These are phyloP conservation scores for Serinus canaria DNA, from an alignment of 2,113 vertebrate genomes.

Conservation along the genomic window DNA sequence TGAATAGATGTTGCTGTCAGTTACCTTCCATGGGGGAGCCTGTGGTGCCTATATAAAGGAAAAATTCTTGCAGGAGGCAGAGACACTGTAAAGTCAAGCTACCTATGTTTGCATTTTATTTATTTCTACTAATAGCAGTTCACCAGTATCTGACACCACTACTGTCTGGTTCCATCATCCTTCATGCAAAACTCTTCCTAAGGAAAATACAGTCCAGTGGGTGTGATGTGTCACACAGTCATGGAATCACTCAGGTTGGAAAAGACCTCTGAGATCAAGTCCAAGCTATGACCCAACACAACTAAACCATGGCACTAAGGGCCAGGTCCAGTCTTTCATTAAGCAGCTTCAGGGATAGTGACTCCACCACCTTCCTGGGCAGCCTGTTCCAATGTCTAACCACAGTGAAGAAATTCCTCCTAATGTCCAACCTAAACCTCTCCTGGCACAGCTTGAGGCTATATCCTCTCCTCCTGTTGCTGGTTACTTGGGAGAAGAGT, in stretches of 20 bases:
- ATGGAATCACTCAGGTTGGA: background rate
- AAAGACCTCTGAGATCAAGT: background rate
- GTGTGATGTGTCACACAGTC: background rate
- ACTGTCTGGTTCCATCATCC: background rate
- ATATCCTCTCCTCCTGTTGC: background rate
- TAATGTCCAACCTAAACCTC: background rate
- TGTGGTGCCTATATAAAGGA: background rate
- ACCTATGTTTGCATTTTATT: background rate
- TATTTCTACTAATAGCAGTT: background rate
- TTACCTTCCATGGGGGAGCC: background rate
- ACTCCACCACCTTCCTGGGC: background rate
- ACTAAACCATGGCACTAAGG: background rate
- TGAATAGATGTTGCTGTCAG: background rate
- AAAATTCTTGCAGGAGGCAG: background rate
- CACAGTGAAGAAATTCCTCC: background rate
- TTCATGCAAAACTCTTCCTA: background rate
- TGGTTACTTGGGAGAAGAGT: background rate
- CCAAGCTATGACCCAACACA: background rate
- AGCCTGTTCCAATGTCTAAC: background rate
- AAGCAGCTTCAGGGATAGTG: background rate
- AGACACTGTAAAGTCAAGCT: background rate
- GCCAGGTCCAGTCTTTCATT: background rate
- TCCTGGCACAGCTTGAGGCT: background rate
- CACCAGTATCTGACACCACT: background rate
- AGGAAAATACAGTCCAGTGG: accelerated